phyloP scores from a whole-genome alignment of 1,140 invertebrate species.

The Thaumetopoea pityocampa region DNA sequence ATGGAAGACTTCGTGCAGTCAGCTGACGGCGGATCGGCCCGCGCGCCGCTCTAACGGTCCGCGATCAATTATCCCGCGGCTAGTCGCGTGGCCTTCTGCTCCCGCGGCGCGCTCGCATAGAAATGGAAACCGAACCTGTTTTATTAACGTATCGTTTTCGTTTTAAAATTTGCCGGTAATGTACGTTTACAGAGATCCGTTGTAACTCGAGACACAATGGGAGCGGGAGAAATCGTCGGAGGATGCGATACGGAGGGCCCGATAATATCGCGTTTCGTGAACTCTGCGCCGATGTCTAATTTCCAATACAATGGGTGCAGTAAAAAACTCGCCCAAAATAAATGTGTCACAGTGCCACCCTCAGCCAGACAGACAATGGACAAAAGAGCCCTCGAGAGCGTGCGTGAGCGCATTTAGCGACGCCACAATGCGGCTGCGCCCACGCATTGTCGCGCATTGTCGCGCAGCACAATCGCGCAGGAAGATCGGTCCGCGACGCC shows the following conservation, averaged over 20 bases:
- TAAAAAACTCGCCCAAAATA: constrained; percentile 71
- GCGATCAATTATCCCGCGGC: constrained; percentile 50
- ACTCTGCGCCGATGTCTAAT: constrained; percentile 66
- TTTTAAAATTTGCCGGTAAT: constrained; percentile 27
- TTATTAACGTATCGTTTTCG: constrained; percentile 44
- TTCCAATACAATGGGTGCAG: constrained; percentile 68
- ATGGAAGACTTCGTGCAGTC: constrained; percentile 61
- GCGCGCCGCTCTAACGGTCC: constrained; percentile 44
- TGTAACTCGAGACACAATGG: constrained; percentile 43
- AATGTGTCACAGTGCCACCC: constrained; percentile 73
- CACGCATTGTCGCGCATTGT: constrained; percentile 54
- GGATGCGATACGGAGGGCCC: constrained; percentile 45
- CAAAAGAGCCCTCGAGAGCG: constrained; percentile 46
- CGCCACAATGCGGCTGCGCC: constrained; percentile 64
- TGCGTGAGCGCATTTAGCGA: constrained; percentile 42
- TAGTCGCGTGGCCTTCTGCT: constrained; percentile 27
- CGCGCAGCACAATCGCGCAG: constrained; percentile 45
- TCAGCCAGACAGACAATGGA: constrained; percentile 64
- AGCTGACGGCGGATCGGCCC: constrained; percentile 46
- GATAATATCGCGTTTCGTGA: constrained; percentile 68
- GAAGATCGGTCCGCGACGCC: constrained; percentile 49
- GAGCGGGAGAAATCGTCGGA: constrained; percentile 41
- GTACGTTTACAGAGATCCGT: constrained; percentile 33
- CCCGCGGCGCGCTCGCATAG: constrained; percentile 37
- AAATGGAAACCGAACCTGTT: constrained; percentile 70